Evolutionary conservation across 2,888 invertebrate species (phyloP).

Genomic region (Dasysyrphus tricinctus): DNA sequence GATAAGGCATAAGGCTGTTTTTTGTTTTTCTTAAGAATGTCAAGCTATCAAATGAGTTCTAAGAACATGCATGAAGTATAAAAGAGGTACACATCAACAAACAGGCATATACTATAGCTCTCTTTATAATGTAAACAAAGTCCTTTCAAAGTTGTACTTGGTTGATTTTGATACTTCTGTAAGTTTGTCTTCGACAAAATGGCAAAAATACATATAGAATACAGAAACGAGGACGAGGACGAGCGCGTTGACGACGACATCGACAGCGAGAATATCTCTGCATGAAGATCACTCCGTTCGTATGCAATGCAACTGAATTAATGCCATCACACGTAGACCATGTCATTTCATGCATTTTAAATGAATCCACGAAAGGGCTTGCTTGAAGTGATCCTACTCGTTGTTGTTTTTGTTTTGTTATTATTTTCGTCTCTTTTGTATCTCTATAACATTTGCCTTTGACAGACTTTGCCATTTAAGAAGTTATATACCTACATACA

Average conservation of each 20-base stretch:
- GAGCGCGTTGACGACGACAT: conserved; percentile 54
- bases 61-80: conserved; percentile 53
- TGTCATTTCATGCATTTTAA: conserved; percentile 75
- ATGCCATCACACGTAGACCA: conserved; percentile 75
- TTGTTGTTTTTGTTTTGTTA: conserved; percentile 4
- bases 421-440: background rate
- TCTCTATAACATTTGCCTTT: conserved; percentile 46
- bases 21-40: conserved; percentile 50
- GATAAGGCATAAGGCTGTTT: conserved; percentile 48
- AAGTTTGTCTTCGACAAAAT: conserved; percentile 31
- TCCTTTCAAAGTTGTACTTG: conserved; percentile 32
- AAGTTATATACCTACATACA: background rate
- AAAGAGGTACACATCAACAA: conserved; percentile 19
- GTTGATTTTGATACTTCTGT: conserved; percentile 11
- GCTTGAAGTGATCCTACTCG: conserved; percentile 23
- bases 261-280: conserved; percentile 66
- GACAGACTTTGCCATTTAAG: conserved; percentile 50
- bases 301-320: conserved; percentile 75
- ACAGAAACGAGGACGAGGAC: conserved; percentile 25
- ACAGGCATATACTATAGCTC: background rate
- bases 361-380: conserved; percentile 69
- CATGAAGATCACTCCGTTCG: conserved; percentile 71
- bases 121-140: conserved; percentile 24
- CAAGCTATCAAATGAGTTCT: conserved; percentile 64
- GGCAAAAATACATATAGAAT: background rate